A percentile compares a stretch with the other conserved stretches of the same genome.
Evolutionary conservation across 2,113 vertebrate genomes (phyloP).

Genomic region (Sebastes fasciatus): DNA sequence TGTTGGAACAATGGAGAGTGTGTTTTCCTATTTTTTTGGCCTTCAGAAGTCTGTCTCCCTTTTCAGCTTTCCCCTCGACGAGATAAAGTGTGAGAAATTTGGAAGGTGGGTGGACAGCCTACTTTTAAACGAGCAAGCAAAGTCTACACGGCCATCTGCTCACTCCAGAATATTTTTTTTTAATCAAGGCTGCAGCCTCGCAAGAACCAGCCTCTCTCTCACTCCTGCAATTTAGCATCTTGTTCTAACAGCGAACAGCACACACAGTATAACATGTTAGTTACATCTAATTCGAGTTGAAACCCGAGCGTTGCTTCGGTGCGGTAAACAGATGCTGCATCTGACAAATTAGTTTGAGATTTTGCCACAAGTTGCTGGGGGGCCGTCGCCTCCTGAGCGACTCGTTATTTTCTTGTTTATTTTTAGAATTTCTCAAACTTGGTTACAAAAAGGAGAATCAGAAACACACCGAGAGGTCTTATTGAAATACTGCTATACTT

Average conservation of each 20-base stretch:
- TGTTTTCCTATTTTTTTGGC: neutral
- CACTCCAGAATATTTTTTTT: conserved; percentile 24
- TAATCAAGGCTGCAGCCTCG: conserved; percentile 42
- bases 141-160: conserved; percentile 71
- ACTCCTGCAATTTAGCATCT: conserved; percentile 56
- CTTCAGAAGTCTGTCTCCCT: neutral
- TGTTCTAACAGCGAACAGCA: conserved; percentile 41
- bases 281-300: conserved; percentile 25
- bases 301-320: conserved; percentile 22
- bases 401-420: conserved; percentile 21
- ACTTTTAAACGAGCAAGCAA: conserved; percentile 57
- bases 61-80: neutral
- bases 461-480: neutral
- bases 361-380: neutral
- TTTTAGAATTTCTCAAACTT: conserved; percentile 3
- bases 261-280: conserved; percentile 27
- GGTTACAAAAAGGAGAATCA: neutral
- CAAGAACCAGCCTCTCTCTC: conserved; percentile 21
- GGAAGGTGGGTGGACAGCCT: conserved; percentile 67
- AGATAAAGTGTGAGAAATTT: conserved; percentile 48
- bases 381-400: neutral
- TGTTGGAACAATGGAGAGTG: conserved; percentile 11
- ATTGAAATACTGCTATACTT: neutral
- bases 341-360: conserved; percentile 25
- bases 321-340: conserved; percentile 35